These are phyloP conservation scores for Eristalis arbustorum DNA, from an alignment of 2,888 invertebrate genomes.

Conservation along the genomic window DNA sequence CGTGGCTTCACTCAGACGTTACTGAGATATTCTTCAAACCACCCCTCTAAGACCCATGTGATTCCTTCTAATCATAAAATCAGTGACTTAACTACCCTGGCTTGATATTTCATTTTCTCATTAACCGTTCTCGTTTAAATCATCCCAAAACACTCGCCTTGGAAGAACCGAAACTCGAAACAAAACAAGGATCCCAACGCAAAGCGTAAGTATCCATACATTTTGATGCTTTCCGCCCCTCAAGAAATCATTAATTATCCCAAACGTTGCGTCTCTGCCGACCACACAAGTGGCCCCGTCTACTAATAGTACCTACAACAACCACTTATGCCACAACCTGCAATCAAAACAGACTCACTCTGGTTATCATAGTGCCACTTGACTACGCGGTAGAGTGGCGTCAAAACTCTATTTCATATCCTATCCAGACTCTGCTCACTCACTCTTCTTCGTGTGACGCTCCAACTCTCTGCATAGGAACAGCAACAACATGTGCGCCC, in stretches of 20 bases:
- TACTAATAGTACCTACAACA: conserved; percentile 66
- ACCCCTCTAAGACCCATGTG: too few relatives aligned
- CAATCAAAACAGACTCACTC: conserved; percentile 72
- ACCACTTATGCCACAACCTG: conserved; percentile 64
- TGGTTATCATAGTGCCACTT: conserved; percentile 72
- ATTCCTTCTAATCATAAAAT: not conserved
- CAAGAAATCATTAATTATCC: conserved; percentile 65
- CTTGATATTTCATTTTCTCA: not conserved
- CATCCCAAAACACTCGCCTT: not conserved
- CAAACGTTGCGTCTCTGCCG: conserved; percentile 22
- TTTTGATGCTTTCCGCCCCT: conserved; percentile 62
- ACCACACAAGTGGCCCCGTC: conserved; percentile 52
- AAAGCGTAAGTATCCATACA: conserved; percentile 64
- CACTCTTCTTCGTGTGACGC: not conserved
- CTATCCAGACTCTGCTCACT: conserved; percentile 18
- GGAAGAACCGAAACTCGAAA: not conserved
- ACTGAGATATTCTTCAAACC: too few relatives aligned
- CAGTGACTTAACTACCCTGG: not conserved
- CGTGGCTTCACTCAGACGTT: too few relatives aligned
- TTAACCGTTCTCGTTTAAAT: not conserved
- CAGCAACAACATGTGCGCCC: conserved; percentile 6
- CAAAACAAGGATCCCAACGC: conserved; percentile 38
- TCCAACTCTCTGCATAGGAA: not conserved
- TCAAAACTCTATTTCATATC: conserved; percentile 50
- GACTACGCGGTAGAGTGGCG: conserved; percentile 69